Base-by-base conservation (phyloP, 2,797 vertebrate species). In the Phalanger gymnotis region DNA sequence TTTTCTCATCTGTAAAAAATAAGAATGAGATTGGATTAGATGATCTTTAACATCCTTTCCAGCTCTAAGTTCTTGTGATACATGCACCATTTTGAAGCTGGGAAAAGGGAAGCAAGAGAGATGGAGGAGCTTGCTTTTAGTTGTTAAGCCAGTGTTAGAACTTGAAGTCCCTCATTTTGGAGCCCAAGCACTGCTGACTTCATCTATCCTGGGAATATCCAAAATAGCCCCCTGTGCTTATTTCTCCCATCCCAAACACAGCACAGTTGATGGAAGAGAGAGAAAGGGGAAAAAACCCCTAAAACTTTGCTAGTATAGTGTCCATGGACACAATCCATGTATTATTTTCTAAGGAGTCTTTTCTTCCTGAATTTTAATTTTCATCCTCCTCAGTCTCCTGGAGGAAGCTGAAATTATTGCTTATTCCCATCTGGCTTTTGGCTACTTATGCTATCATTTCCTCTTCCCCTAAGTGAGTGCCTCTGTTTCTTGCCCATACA, bases 61-160 rank as follows among this genome's bases (percentile, higher is more conserved):
- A n/a, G n/a, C n/a, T 73, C 66, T 9, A 40, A 73, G n/a, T 40
- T 25, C n/a, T 81, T 25, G n/a, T 40, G 53, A 34, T 54, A 55
- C 27, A 34, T 53, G 31, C 95, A 90, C 57, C 51, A 81, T 66
- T 96, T 96, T 55, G 90, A 93, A 96, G 66, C 52, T 7, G 53
- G 53, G 53, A 73, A 90, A 96, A 66, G n/a, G 96, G 92, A 95
- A 96, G 81, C 73, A 93, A 89, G 12, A 53, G 92, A 93, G 95
- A n/a, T 53, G 19, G 93, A 92, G 34, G 61, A 31, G 58, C n/a
- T 51, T 30, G 92, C 91, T 94, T 90, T 61, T 94, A 57, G 22
- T 51, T 13, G 22, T 9, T 94, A 90, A 61, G 13, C 58, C 51
- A 56, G 93, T 61, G 90, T 96, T 53, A 92, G 91, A 93, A 56